phyloP scores from a whole-genome alignment of 2,113 vertebrate genomes.

The Phalacrocorax pelagicus region DNA sequence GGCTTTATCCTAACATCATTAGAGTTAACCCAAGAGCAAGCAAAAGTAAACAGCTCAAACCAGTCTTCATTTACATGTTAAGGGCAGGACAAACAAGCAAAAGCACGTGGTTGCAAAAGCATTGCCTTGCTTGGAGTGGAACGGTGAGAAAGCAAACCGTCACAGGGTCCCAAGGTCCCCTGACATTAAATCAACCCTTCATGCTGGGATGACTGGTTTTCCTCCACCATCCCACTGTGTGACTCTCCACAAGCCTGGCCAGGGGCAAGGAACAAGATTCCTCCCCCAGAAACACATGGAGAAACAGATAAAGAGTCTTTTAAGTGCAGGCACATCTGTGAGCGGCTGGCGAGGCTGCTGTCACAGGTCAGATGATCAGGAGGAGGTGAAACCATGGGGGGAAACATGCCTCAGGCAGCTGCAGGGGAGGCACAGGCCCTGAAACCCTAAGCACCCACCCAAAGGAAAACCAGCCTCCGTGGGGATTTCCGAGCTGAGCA shows the following conservation, averaged over 20 bases:
- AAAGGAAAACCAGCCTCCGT: rapidly evolving
- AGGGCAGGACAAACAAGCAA: neutral
- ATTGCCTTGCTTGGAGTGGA: neutral
- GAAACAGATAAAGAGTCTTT: neutral
- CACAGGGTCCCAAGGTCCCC: neutral
- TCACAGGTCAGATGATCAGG: neutral
- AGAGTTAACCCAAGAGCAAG: neutral
- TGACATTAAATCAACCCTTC: neutral
- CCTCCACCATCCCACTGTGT: neutral
- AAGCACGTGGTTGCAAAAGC: neutral
- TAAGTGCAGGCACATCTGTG: rapidly evolving
- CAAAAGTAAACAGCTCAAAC: neutral
- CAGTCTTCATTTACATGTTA: neutral
- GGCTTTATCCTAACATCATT: neutral
- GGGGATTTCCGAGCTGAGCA: neutral
- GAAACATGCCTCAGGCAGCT: rapidly evolving
- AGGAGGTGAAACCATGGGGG: too few species aligned
- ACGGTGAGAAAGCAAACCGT: neutral
- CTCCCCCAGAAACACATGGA: neutral
- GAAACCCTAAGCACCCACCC: rapidly evolving
- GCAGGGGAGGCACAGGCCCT: rapidly evolving
- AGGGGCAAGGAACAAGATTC: neutral
- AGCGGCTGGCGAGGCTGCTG: neutral
- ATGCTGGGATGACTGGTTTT: constrained; percentile 2
- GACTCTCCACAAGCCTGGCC: neutral